A percentile compares a stretch with the other conserved stretches of the same genome.
These are phyloP conservation scores for Thymallus thymallus DNA, from an alignment of 2,113 vertebrate species.

Conservation along the genomic window DNA sequence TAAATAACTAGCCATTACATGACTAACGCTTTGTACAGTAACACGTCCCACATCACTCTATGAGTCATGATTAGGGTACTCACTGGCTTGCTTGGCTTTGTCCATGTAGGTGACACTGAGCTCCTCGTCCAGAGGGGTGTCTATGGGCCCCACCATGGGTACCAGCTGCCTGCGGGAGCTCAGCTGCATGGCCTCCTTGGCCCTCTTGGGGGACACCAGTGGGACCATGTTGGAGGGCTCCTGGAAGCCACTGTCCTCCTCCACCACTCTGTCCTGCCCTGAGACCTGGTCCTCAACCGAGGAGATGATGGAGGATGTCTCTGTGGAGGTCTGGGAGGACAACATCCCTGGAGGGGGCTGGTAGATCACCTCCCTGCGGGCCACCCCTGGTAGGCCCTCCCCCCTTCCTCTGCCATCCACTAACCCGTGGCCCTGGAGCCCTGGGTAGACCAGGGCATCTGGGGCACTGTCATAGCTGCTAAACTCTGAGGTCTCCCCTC, in stretches of 20 bases:
- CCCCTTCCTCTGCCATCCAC: conserved; percentile 40
- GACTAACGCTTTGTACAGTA: conserved; percentile 15
- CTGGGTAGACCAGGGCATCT: conserved; percentile 74
- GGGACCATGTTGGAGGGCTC: conserved; percentile 64
- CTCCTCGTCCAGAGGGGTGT: conserved; percentile 89
- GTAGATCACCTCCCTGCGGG: conserved; percentile 79
- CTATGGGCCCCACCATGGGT: conserved; percentile 95
- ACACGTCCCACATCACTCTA: not conserved
- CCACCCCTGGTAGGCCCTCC: conserved; percentile 65
- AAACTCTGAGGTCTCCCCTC: conserved; percentile 75
- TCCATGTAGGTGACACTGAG: conserved; percentile 89
- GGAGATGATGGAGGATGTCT: conserved; percentile 83
- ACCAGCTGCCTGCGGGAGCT: conserved; percentile 85
- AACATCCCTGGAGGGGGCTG: conserved; percentile 65
- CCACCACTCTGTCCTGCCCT: conserved; percentile 58
- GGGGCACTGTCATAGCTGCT: conserved; percentile 79
- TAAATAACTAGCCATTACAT: too few relatives aligned
- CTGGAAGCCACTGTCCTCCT: conserved; percentile 74
- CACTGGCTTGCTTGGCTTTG: conserved; percentile 98
- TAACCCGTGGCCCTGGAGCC: conserved; percentile 43
- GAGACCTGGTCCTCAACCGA: conserved; percentile 77
- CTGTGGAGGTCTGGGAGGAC: conserved; percentile 74
- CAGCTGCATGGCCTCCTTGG: conserved; percentile 79
- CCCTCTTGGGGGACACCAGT: conserved; percentile 82
- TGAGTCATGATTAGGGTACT: conserved; percentile 66